Conservation (phyloP, 2,113 vertebrate genomes). For the Pteropus alecto region DNA sequence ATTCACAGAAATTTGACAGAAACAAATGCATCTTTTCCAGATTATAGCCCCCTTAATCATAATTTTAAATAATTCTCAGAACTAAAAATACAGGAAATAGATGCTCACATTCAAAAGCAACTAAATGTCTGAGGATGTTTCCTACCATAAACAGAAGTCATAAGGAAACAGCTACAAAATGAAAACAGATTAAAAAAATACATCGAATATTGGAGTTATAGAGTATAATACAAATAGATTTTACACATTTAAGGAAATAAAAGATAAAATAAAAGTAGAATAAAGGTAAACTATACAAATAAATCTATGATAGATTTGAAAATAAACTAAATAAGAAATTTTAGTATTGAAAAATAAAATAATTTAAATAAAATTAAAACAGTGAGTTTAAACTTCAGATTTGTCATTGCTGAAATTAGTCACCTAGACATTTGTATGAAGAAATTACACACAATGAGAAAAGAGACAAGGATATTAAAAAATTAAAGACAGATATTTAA, state of each 20-base stretch:
- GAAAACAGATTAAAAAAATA: background rate
- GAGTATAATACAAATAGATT: background rate
- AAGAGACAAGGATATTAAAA: background rate
- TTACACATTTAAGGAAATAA: background rate
- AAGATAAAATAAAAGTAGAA: background rate
- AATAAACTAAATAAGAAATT: background rate
- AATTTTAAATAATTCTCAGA: background rate
- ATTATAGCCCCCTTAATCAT: background rate
- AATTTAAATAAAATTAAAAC: background rate
- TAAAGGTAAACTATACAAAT: background rate
- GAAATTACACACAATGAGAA: background rate
- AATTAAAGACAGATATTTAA: background rate
- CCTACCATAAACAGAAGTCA: background rate
- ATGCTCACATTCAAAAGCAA: background rate
- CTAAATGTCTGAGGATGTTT: background rate
- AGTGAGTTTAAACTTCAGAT: background rate
- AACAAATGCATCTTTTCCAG: background rate
- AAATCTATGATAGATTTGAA: background rate
- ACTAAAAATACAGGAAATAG: background rate
- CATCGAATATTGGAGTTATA: background rate
- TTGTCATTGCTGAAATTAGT: background rate
- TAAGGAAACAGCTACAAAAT: background rate
- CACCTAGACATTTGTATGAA: background rate
- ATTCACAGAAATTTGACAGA: background rate
- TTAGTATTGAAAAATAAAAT: background rate